A percentile compares a stretch with the other conserved stretches of the same genome.
Conservation (phyloP, 1,140 invertebrate species). For the Cyphomyrmex costatus region DNA sequence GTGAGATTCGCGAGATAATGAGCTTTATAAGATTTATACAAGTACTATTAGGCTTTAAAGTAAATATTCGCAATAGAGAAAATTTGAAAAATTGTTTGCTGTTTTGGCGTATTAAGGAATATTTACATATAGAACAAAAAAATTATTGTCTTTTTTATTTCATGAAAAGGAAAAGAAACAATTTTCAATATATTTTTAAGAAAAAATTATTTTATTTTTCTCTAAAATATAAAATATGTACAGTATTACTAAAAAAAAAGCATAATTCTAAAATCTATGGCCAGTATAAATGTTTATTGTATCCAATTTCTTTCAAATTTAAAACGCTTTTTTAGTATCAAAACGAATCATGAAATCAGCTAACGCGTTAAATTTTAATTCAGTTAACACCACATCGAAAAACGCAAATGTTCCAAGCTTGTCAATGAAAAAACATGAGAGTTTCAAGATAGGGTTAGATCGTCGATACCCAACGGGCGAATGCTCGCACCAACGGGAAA, state of each 20-base stretch:
- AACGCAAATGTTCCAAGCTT: conserved; percentile 42
- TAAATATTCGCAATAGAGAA: background rate
- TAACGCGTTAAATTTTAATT: conserved; percentile 3
- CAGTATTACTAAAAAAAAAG: background rate
- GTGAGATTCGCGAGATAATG: background rate
- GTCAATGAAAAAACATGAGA: conserved; percentile 32
- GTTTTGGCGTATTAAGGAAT: background rate
- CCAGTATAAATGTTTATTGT: background rate
- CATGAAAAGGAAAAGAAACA: background rate
- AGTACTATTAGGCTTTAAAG: background rate
- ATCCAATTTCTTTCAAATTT: background rate
- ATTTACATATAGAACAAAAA: background rate
- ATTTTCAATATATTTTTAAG: background rate
- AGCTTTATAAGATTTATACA: background rate
- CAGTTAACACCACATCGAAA: conserved; percentile 27
- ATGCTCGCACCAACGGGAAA: conserved; percentile 52
- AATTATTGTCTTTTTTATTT: background rate
- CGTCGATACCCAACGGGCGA: conserved; percentile 13
- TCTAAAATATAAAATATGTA: background rate
- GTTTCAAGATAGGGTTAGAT: conserved; percentile 40
- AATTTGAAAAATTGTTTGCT: conserved; percentile 9
- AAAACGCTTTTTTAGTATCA: background rate
- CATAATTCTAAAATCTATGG: background rate
- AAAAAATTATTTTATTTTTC: background rate
- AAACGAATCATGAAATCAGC: background rate